phyloP scores from a whole-genome alignment of 1,140 invertebrate genomes.

The Luehdorfia chinensis region DNA sequence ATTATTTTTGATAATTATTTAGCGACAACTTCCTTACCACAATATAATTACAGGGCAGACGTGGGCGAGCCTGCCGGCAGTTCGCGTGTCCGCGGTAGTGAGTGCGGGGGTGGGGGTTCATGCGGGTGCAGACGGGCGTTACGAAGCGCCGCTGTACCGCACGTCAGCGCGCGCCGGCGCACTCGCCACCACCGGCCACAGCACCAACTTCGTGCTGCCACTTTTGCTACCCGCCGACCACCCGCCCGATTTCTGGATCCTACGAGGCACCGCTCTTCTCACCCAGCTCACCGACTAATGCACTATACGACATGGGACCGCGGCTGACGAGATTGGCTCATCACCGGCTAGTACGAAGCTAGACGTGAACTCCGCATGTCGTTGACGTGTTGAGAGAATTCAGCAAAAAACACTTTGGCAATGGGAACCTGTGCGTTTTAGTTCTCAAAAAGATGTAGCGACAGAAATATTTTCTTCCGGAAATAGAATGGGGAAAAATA shows the following conservation, averaged over 20 bases:
- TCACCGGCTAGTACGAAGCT: too few relatives aligned
- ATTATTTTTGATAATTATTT: background rate
- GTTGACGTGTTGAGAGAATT: too few relatives aligned
- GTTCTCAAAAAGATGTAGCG: too few relatives aligned
- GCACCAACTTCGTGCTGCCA: conserved; percentile 92
- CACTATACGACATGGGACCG: too few relatives aligned
- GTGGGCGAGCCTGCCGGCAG: conserved; percentile 85
- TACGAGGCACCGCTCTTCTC: conserved; percentile 67
- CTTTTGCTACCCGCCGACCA: conserved; percentile 82
- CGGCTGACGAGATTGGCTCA: too few relatives aligned
- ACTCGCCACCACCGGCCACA: conserved; percentile 92
- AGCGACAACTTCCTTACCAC: too few relatives aligned
- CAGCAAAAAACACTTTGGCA: background rate
- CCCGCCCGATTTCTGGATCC: conserved; percentile 87
- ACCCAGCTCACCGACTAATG: background rate
- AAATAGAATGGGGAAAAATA: too few relatives aligned
- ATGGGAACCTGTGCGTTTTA: too few relatives aligned
- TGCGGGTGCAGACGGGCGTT: conserved; percentile 81
- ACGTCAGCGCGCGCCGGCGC: conserved; percentile 89
- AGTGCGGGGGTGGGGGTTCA: too few relatives aligned
- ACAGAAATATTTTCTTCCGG: too few relatives aligned
- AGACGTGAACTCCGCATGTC: too few relatives aligned
- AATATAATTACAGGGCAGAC: conserved; percentile 75
- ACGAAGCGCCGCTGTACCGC: conserved; percentile 90
- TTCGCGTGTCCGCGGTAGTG: conserved; percentile 85